A percentile compares a stretch with the other conserved stretches of the same genome.
Evolutionary conservation across 1,140 invertebrate genomes (phyloP).

Genomic region (Drosophila albomicans): DNA sequence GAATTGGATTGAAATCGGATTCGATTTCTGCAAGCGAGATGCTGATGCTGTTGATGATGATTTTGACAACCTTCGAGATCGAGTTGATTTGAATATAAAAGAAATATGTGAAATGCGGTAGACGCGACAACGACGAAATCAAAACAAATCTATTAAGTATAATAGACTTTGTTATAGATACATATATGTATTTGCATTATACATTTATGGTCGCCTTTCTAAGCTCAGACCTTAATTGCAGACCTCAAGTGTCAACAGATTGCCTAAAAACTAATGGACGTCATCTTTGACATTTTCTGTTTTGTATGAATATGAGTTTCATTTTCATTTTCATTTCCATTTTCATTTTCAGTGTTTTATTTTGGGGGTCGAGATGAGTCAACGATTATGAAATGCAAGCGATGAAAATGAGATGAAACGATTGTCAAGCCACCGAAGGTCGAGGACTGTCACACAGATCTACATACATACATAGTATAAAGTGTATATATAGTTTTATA

Average conservation of each 20-base stretch:
- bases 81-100: slow-evolving; percentile 56
- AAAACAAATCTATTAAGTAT: slow-evolving; percentile 40
- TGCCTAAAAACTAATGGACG: slow-evolving; percentile 35
- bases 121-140: slow-evolving; percentile 13
- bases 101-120: slow-evolving; percentile 68
- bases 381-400: slow-evolving; percentile 31
- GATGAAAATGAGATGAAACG: slow-evolving; percentile 25
- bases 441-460: slow-evolving; percentile 20
- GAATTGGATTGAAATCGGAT: slow-evolving; percentile 25
- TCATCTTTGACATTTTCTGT: slow-evolving; percentile 66
- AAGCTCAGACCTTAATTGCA: slow-evolving; percentile 37
- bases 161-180: slow-evolving; percentile 52
- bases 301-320: slow-evolving; percentile 31
- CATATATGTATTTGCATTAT: slow-evolving; percentile 58
- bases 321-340: slow-evolving; percentile 65
- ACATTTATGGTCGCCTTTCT: slow-evolving; percentile 53
- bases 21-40: slow-evolving; percentile 36
- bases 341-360: slow-evolving; percentile 29
- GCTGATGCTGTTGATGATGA: not conserved
- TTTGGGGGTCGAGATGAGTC: slow-evolving; percentile 41
- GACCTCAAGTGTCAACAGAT: slow-evolving; percentile 33
- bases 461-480: not conserved
- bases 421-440: slow-evolving; percentile 29
- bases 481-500: slow-evolving; percentile 1
- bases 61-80: slow-evolving; percentile 48